Conservation (phyloP, 2,113 vertebrate species). For the Peromyscus leucopus region DNA sequence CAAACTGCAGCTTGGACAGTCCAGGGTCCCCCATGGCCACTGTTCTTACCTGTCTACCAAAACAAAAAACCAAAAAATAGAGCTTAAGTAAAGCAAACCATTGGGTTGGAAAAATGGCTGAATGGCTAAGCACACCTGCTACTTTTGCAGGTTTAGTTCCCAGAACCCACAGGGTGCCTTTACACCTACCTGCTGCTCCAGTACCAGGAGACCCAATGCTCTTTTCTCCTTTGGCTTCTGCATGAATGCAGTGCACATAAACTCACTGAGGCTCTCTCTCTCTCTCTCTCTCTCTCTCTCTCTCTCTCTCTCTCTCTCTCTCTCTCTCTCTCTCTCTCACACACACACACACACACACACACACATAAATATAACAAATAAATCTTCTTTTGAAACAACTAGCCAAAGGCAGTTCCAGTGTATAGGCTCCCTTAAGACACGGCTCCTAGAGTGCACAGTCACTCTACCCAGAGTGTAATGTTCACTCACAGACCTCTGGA, state of each 20-base stretch:
- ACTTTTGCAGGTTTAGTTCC: background rate
- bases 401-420: background rate
- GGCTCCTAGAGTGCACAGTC: background rate
- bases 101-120: background rate
- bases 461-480: background rate
- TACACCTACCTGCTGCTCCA: background rate
- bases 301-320: too few relatives aligned
- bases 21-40: slow-evolving; percentile 75
- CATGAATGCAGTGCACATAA: background rate
- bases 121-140: background rate
- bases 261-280: background rate
- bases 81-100: slow-evolving; percentile 16
- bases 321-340: too few relatives aligned
- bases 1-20: slow-evolving; percentile 93
- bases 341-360: background rate
- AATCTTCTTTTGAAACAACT: background rate
- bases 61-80: background rate
- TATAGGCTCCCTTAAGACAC: background rate
- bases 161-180: background rate
- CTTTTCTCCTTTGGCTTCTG: background rate
- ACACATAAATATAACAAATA: background rate
- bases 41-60: slow-evolving; percentile 84
- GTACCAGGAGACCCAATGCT: background rate
- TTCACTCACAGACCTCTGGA: background rate
- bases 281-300: too few relatives aligned